Conservation (phyloP, 2,113 vertebrate genomes). For the Papio anubis region DNA sequence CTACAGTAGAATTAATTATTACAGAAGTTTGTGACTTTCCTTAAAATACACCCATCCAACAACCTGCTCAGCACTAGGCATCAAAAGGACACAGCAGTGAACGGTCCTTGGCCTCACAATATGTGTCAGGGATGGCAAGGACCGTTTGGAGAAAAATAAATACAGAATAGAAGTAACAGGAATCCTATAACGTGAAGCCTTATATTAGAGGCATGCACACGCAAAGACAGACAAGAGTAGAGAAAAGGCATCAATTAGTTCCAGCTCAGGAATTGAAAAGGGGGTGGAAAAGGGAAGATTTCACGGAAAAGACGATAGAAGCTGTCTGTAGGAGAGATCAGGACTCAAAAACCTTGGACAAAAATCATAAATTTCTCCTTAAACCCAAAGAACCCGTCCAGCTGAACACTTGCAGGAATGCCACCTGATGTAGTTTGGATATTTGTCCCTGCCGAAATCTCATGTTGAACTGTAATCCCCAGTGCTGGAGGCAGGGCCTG, state of each 20-base stretch:
- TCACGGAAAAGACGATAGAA: not conserved
- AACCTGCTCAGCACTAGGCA: not conserved
- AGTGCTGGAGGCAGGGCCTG: too few relatives aligned
- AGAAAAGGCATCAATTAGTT: not conserved
- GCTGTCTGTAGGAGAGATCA: not conserved
- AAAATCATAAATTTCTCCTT: not conserved
- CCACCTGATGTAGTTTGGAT: not conserved
- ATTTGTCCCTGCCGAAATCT: too few relatives aligned
- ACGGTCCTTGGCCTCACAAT: not conserved
- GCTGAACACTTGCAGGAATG: not conserved
- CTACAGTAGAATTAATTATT: not conserved
- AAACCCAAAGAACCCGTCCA: not conserved
- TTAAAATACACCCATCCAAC: not conserved
- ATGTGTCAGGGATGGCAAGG: not conserved
- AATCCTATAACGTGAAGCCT: not conserved
- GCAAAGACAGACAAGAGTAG: too few relatives aligned
- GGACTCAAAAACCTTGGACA: not conserved
- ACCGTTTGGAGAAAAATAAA: not conserved
- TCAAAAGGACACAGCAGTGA: not conserved
- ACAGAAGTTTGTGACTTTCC: not conserved
- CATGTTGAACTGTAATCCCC: too few relatives aligned
- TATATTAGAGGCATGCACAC: not conserved
- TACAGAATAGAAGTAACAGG: not conserved
- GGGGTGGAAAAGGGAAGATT: not conserved
- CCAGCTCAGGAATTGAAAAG: too few relatives aligned